These are phyloP conservation scores for Datnioides undecimradiatus DNA, from an alignment of 2,113 vertebrate genomes.

Conservation along the genomic window DNA sequence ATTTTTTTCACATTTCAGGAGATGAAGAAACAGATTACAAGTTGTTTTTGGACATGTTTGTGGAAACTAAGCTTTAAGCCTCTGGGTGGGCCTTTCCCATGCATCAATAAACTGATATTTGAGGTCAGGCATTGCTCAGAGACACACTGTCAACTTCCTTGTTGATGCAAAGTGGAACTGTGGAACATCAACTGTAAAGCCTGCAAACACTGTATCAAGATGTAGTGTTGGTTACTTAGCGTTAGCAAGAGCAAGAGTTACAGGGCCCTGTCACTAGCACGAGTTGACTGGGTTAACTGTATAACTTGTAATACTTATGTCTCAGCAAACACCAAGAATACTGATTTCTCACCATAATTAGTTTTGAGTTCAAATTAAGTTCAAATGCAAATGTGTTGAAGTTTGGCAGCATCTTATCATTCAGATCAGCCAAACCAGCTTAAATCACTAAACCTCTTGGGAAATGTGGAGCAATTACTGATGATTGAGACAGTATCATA, in stretches of 20 bases:
- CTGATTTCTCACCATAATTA: not conserved
- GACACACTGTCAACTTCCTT: not conserved
- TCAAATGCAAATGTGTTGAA: not conserved
- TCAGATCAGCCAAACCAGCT: not conserved
- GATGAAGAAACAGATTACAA: not conserved
- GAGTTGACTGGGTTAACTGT: not conserved
- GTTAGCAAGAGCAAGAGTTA: no score
- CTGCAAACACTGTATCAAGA: not conserved
- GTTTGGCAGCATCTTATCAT: not conserved
- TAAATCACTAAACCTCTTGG: not conserved
- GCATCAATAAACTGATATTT: not conserved
- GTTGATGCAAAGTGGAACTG: not conserved
- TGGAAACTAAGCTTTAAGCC: not conserved
- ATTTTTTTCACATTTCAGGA: not conserved
- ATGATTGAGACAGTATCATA: not conserved
- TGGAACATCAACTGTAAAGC: not conserved
- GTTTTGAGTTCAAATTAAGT: not conserved
- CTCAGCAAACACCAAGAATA: not conserved
- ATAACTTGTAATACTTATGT: not conserved
- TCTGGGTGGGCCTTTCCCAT: not conserved
- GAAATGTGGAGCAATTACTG: not conserved
- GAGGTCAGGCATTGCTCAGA: not conserved
- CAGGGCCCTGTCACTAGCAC: no score
- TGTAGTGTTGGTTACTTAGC: not conserved
- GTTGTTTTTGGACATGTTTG: not conserved